A percentile compares a stretch with the other conserved stretches of the same genome.
phyloP scores from a whole-genome alignment of 1,140 invertebrate species.

The Melanaphis sacchari region DNA sequence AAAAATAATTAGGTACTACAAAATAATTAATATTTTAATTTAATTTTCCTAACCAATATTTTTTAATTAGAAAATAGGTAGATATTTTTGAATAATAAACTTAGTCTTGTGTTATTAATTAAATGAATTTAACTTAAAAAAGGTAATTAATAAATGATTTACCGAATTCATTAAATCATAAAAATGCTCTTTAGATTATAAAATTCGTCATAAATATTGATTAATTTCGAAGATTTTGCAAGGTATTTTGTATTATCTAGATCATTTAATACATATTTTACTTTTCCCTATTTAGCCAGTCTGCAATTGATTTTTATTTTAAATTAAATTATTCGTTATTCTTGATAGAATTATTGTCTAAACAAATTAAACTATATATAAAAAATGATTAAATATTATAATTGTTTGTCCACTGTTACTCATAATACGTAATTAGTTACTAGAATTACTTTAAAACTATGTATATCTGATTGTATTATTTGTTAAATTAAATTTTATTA shows the following conservation, averaged over 20 bases:
- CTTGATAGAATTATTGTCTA: neutral
- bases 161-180: neutral
- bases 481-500: neutral
- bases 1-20: neutral
- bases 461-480: neutral
- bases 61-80: neutral
- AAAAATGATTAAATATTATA: neutral
- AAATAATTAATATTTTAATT: too few relatives aligned
- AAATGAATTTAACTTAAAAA: neutral
- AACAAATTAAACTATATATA: neutral
- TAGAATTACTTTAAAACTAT: neutral
- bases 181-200: too few relatives aligned
- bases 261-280: neutral
- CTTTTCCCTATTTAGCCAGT: neutral
- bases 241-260: neutral
- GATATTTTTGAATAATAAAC: neutral
- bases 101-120: neutral
- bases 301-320: neutral
- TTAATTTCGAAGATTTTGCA: neutral
- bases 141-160: neutral
- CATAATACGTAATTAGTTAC: neutral
- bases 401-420: neutral
- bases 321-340: neutral
- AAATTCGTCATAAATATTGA: neutral
- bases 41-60: too few relatives aligned